Base-by-base conservation (phyloP, 2,797 vertebrate species). In the Crotalus adamanteus region DNA sequence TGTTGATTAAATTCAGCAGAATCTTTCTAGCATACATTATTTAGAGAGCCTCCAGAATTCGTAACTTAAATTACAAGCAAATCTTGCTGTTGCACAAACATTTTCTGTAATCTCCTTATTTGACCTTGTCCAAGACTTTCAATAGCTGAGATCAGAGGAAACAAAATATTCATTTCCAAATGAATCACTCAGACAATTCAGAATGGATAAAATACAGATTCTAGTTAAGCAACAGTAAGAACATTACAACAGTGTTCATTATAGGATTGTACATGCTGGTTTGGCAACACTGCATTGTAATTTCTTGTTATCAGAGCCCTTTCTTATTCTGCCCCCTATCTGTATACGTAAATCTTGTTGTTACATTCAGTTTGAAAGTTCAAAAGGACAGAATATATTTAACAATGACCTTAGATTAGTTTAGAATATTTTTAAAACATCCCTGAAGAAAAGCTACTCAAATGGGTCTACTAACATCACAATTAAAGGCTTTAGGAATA, bases 71-170 rank as follows among this genome's bases (percentile, higher is more conserved):
- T 97, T 96, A 96, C 97, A 97, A 97, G 97, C 97, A 96, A 97
- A 91, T 96, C 96, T n/a, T 59, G 8, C 18, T 96, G 96, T 97
- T 97, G 90, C 94, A 94, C 98, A 98, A 98, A 98, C 97, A 95
- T 94, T 97, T 97, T 98, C 98, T 98, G 98, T 91, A 96, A 94
- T 98, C 94, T 98, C 98, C 98, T 99, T 95, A 97, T 61, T 95
- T 98, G 98, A 99, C 98, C 98, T 95, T 97, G 93, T 93, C 95
- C 95, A 97, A 98, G 98, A 97, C 95, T 95, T 97, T 95, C 93
- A 98, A 98, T 96, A 97, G 98, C 97, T 98, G 98, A 98, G 98
- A 98, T 98, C 97, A 97, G 95, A 94, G 95, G 94, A 92, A 97
- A 96, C 95, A 97, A 83, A 96, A 97, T 96, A 97, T 95, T 97